Evolutionary conservation across 2,113 vertebrate species (phyloP), one percentile per base, ranked within the genome.

Genomic region (Channa maculata): DNA sequence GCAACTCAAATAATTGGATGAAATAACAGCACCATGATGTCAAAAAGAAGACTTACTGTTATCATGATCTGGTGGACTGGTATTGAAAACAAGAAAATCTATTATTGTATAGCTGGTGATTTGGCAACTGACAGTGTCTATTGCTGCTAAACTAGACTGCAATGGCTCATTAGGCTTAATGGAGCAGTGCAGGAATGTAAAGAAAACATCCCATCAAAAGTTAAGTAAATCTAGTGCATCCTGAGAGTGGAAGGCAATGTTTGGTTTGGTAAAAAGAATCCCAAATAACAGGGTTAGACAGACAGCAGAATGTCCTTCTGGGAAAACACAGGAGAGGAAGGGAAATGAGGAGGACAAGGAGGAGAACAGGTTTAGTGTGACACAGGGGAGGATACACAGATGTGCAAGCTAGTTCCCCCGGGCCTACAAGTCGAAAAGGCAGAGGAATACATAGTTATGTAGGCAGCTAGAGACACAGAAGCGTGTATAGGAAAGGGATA

Each of bases 111-210:
- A 9, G 70, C 54, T 41, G 10, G 59, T 87, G 75, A 86, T 82
- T 68, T 74, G 59, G 60, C 68, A 84, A 76, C 76, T 86, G 76
- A 84, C 71, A 74, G 66, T 14, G 57, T 55, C 55, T 52, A 2
- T 71, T 5, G 62, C 60, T 43, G 65, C 72, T 71, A 59, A 51
- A 63, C 59, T 5, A 39, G 38, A 62, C 48, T 63, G 68, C 48
- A 10, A 24, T 24, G 78, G 39, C 73, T 85, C 75, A 85, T 88
- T 88, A 81, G 65, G 60, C 70, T 75, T 84, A 85, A 87, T 87
- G 81, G 77, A 82, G 80, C 76, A 3, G 2, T 14, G 1, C 62
- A 58, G 69, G 67, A 87, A 78, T 67, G 75, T 67, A 71, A 58
- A 9, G 41, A 66, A 81, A 86, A 80, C 60, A 80, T 70, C 70